Percentiles rank a stretch among this genome's conserved stretches.
Evolutionary conservation across 1,140 invertebrate genomes (phyloP).

Genomic region (Trinorchestia longiramus): DNA sequence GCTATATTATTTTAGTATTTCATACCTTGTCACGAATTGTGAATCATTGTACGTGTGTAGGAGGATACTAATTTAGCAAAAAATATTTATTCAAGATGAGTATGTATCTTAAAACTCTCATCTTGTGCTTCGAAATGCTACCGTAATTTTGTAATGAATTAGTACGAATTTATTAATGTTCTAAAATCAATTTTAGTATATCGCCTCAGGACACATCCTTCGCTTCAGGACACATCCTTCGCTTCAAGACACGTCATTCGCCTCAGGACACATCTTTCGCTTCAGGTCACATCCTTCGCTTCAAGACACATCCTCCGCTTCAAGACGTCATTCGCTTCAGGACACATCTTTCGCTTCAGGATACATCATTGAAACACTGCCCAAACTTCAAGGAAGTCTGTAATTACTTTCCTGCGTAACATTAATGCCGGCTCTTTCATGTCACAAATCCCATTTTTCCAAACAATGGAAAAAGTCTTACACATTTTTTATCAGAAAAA

Average conservation of each 20-base stretch:
- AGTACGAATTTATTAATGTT: too few relatives aligned
- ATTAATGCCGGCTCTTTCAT: too few relatives aligned
- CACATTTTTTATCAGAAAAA: neutral
- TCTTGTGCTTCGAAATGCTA: too few relatives aligned
- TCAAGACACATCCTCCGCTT: neutral
- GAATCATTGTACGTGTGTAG: too few relatives aligned
- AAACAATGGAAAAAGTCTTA: neutral
- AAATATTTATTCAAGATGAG: too few relatives aligned
- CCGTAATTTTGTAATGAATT: too few relatives aligned
- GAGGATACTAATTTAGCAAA: too few relatives aligned
- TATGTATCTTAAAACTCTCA: too few relatives aligned
- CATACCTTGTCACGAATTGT: neutral
- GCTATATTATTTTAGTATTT: neutral
- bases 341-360: neutral
- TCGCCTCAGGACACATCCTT: neutral
- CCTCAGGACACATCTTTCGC: neutral
- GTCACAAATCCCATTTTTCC: neutral
- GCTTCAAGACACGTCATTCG: neutral
- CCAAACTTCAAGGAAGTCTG: too few relatives aligned
- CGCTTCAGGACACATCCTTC: neutral
- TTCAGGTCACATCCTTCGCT: too few relatives aligned
- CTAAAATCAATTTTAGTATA: neutral
- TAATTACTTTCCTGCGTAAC: too few relatives aligned
- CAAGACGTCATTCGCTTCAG: neutral
- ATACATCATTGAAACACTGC: too few relatives aligned